Base-by-base conservation (phyloP, 2,797 vertebrate species). In the Tarsius wallacei region DNA sequence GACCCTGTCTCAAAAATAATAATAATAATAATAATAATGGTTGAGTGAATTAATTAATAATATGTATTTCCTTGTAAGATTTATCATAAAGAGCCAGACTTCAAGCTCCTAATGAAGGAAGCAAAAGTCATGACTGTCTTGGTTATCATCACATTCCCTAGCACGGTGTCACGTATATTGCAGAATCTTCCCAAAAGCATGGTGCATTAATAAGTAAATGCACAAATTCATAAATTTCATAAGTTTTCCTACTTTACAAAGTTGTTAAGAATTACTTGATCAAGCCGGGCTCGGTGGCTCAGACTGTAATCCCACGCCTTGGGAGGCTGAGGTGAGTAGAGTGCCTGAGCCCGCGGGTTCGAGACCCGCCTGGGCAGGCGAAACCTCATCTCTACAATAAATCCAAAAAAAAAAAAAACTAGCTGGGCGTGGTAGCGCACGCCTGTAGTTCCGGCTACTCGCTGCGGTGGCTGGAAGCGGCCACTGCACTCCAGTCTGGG, bases 181-280 rank as follows among this genome's bases (percentile, higher is more conserved):
- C 64, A 81, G 42, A 80, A 87, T 59, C 66, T 83, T 87, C 84
- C 33, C 21, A 90, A 87, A 93, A 68, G 42, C 16, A 87, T 4
- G 17, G 11, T 61, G 2, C 90, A 78, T 78, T 83, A 66, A 66
- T 87, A 42, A 61, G n/a, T 74, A 83, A 82, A 85, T 90, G 10
- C 5, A 81, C 24, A 90, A 81, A 70, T 42, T 53, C 92, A 84
- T 51, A 76, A 47, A n/a, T 76, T 80, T 64, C 16, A 76, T 53
- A 74, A 51, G 17, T 68, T 57, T 5, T 31, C 11, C 47, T 84
- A 78, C 22, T 90, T 78, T 70, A 70, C 51, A 95, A 88, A 82
- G 17, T 88, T 81, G 68, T 36, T 49, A 76, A 78, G 21, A 85
- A 76, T 71, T 91, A 83, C 17, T 87, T 76, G 31, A 74, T 73